Percentiles rank a stretch among this genome's conserved stretches.
Evolutionary conservation across 2,888 invertebrate species (phyloP).

Genomic region (Megamerina dolium): DNA sequence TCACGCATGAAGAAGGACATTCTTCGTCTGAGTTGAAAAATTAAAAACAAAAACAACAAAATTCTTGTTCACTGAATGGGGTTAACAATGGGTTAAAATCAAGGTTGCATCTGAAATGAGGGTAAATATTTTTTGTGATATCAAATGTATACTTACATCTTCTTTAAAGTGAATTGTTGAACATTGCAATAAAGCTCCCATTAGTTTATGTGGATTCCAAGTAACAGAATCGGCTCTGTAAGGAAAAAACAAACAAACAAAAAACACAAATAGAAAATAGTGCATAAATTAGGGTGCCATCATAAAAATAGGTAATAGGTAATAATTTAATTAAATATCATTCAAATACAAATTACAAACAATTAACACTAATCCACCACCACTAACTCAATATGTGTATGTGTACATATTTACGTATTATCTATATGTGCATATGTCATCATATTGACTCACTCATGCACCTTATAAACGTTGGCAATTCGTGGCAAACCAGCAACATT

Average conservation of each 20-base stretch:
- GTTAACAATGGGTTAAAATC: too few species aligned
- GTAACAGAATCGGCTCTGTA: conserved; percentile 90
- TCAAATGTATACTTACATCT: conserved; percentile 86
- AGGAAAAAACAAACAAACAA: conserved; percentile 29
- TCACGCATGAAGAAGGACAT: too few species aligned
- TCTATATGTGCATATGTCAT: too few species aligned
- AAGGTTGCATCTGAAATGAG: too few species aligned
- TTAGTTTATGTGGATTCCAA: conserved; percentile 99
- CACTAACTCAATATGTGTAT: too few species aligned
- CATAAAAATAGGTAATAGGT: too few species aligned
- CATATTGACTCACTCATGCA: too few species aligned
- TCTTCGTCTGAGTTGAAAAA: too few species aligned
- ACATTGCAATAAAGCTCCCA: conserved; percentile 95
- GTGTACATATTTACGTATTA: too few species aligned
- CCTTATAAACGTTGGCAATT: conserved; percentile 34
- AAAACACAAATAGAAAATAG: conserved; percentile 16
- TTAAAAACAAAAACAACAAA: too few species aligned
- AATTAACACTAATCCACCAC: conserved; percentile 42
- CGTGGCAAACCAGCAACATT: conserved; percentile 35
- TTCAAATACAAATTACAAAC: conserved; percentile 44
- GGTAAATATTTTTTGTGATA: too few species aligned
- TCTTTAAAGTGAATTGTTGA: conserved; percentile 95
- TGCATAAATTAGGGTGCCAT: conserved; percentile 9
- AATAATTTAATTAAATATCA: conserved; percentile 29
- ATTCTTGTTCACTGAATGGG: too few species aligned